Base-by-base conservation (phyloP, 2,113 vertebrate species). In the Percina caprodes region DNA sequence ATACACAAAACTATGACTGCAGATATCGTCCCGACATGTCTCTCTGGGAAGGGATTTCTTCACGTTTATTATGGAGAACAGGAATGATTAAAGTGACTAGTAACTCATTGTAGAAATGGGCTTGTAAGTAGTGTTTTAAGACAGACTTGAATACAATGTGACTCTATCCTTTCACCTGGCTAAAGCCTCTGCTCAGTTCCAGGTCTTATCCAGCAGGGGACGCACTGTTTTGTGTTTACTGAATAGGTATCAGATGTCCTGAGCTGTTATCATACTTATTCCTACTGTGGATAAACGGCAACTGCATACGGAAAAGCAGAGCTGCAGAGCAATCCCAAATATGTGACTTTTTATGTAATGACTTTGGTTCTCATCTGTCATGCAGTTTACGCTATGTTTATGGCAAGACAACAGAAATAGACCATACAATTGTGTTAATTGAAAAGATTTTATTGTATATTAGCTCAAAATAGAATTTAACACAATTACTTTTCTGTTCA, bases 391-490 rank as follows among this genome's bases (percentile, higher is more conserved):
- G 15, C 23, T 24, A 26, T 58, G 3, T 68, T 15, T 59, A 51
- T 23, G 2, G 24, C 21, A 54, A 68, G 26, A 63, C 74, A 69
- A n/a, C 1, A 33, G 21, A 66, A 42, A 60, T 18, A 75, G 74
- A 33, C 54, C 16, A 30, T 35, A 13, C 14, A 56, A 62, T 2
- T 55, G 35, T 75, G 58, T 82, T 85, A 84, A 92, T 90, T 66
- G 83, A 89, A 88, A 87, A 78, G 59, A 55, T 85, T 90, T 86
- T 60, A 89, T 91, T 83, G 69, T 86, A 79, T 77, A 88, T 88
- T 87, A 87, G 85, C 62, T 92, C 68, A 92, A 92, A 92, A 89
- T 87, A 91, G 87, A 92, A 85, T 93, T 89, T 77, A 85, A 85
- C 89, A 88, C 91, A 86, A 84, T 88, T 69, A 90, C 88, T 87